These are phyloP conservation scores for Lepus timidus DNA, from an alignment of 2,113 vertebrate genomes.

Conservation along the genomic window DNA sequence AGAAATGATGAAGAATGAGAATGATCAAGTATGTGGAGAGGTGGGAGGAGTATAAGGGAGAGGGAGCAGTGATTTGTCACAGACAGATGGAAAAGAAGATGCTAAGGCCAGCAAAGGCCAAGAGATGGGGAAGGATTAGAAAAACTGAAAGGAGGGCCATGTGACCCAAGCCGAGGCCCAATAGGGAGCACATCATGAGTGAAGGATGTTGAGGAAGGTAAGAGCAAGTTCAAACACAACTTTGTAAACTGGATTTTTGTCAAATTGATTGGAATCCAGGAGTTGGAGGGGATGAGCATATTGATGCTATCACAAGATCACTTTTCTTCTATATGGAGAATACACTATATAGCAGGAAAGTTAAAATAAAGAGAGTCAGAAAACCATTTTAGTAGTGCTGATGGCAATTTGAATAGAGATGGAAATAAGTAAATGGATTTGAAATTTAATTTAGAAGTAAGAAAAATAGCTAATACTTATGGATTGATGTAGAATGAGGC, in stretches of 20 bases:
- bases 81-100: not conserved
- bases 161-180: not conserved
- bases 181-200: fast-evolving
- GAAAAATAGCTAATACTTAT: not conserved
- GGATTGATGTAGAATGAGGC: not conserved
- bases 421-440: conserved; percentile 11
- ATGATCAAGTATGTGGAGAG: not conserved
- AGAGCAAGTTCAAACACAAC: not conserved
- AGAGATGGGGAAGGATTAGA: not conserved
- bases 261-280: not conserved
- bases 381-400: not conserved
- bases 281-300: not conserved
- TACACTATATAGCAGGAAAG: not conserved
- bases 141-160: not conserved
- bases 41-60: fast-evolving
- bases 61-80: not conserved
- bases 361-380: not conserved
- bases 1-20: not conserved
- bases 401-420: not conserved
- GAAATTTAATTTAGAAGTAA: not conserved
- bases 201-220: not conserved
- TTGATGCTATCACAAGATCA: not conserved
- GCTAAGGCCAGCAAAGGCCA: not conserved
- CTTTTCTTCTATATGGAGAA: not conserved
- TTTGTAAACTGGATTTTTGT: not conserved